Evolutionary conservation across 2,888 invertebrate genomes (phyloP), one percentile per base, ranked within the genome.

Genomic region (Caenorhabditis sp.): DNA sequence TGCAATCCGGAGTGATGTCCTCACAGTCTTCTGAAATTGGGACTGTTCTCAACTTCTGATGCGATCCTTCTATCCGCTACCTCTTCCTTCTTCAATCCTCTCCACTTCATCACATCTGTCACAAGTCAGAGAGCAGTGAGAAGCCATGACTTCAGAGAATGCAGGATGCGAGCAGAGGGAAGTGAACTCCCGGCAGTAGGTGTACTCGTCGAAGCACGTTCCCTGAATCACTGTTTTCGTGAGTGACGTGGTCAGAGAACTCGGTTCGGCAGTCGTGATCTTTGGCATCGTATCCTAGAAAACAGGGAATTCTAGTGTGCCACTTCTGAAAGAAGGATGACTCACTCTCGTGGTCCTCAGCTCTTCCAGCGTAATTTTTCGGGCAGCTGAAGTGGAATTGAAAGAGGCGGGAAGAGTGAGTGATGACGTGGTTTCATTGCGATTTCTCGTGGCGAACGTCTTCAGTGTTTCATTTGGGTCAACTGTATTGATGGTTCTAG

Each of bases 201-300:
- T 76, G 68, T 84, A 84, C 53, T 83, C 83, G 48, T 84, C 83
- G 74, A 79, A 84, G 37, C 84, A 84, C 11, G 65, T 82, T 6
- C 83, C 83, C 80, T 58, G 75, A 41, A 83, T 81, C 0, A 83
- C 70, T 7, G 83, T 83, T 39, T 83, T 83, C 17, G 79, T 59
- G 11, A 83, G 58, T 7, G 83, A 83, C 6, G 77, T 76, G 11
- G 62, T 41, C 20, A 73, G 24, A 9, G 63, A 52, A 26, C 65
- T 56, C 8, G 78, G 78, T 5, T 73, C 73, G 7, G 71, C 76
- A 7, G 76, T 79, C 0, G 73, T 53, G 27, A 77, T 66, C 20
- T 71, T 72, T 9, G 78, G 78, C 41, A 80, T 50, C 6, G 68
- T 50, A 26, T 63, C 61, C 79, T 79, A 56, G 7, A 75, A 68